Base-by-base conservation (phyloP, 1,140 invertebrate species). In the Drepana arcuata region DNA sequence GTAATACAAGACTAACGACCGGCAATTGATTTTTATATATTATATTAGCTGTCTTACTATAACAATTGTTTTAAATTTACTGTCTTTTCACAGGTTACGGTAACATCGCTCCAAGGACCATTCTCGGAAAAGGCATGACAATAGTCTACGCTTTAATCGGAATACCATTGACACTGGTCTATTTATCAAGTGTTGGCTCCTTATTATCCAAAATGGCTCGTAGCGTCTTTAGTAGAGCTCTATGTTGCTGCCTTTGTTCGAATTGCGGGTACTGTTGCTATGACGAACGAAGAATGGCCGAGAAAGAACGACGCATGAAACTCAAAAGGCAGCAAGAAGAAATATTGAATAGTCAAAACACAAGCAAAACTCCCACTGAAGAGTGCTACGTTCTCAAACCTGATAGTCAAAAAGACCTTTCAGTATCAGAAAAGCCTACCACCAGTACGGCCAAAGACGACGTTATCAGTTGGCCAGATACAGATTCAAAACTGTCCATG, bases 91-190 rank as follows among this genome's bases (percentile, higher is more conserved):
- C 86, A 95, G 95, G 95, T 54, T 97, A 95, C 67, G 95, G 95
- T 11, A 94, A 94, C 61, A 91, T 96, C 27, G 90, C 91, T 0
- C 94, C 94, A 1, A 86, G 88, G 43, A 92, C 91, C 2, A 87
- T 90, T 0, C 83, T 92, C 13, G 95, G 95, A 0, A 92, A 95
- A 75, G 86, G 93, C n/a, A 89, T 93, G 0, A 96, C 95, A 0
- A 93, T 97, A 61, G 86, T 92, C 1, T 97, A 97, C 70, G 95
- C 95, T 2, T 87, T 92, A 16, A 80, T 97, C 2, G 95, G 95
- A 10, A 96, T 98, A 50, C 96, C 96, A 0, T 74, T 98, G 28
- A 97, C 95, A 37, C 86, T 98, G 29, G 88, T 97, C 10, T 95
- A 95, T 74, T 84, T 95, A 21, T 93, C 92, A 35, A 93, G 91